Percentiles rank a stretch among this genome's conserved stretches.
Conservation (phyloP, 1,140 invertebrate species). For the Zophobas morio region DNA sequence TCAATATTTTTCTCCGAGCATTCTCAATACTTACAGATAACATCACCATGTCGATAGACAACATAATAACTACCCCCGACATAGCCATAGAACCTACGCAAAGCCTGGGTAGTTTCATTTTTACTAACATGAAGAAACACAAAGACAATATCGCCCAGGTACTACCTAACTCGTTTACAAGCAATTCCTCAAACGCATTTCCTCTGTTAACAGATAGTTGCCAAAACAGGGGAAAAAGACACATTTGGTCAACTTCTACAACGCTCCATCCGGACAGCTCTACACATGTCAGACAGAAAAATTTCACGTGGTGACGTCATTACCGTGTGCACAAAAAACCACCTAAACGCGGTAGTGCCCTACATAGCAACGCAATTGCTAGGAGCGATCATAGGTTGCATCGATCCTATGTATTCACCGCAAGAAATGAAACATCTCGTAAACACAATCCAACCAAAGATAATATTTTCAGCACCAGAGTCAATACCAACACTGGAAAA, state of each 20-base stretch:
- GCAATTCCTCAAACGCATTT: no score
- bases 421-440: conserved; percentile 49
- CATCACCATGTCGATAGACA: no score
- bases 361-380: conserved; percentile 51
- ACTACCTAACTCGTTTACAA: no score
- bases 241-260: conserved; percentile 45
- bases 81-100: no score
- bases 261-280: conserved; percentile 50
- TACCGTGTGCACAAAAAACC: conserved; percentile 50
- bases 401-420: conserved; percentile 50
- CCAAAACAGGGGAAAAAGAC: conserved; percentile 50
- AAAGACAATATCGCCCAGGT: no score
- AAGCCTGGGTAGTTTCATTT: no score
- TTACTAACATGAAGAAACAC: no score
- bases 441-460: conserved; percentile 47
- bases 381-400: conserved; percentile 39
- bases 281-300: conserved; percentile 43
- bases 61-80: no score
- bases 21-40: no score
- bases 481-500: conserved; percentile 45
- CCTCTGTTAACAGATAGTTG: neutral
- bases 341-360: conserved; percentile 47
- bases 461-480: conserved; percentile 47
- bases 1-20: no score
- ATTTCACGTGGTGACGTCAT: conserved; percentile 47